Base-by-base conservation (phyloP, 1,140 invertebrate species). In the Pteromalus puparum region DNA sequence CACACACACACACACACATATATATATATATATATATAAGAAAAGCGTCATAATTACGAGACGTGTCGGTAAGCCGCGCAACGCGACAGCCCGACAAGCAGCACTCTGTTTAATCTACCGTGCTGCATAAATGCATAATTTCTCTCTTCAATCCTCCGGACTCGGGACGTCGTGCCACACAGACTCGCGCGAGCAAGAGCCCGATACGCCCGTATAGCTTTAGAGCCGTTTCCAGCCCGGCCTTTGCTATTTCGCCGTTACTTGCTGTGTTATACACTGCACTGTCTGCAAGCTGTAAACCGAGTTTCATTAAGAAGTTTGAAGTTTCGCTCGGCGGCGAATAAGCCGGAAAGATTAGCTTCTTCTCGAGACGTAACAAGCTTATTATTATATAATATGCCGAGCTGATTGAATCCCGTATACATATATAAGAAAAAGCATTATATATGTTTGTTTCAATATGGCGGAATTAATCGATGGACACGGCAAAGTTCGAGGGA, bases 261-360 rank as follows among this genome's bases (percentile, higher is more conserved):
- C 53, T 61, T 6, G 6, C 18, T n/a, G 15, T 7, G n/a, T 1
- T 61, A 18, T 5, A 5, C 30, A 5, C 18, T 61, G 21, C 21
- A 21, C 21, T n/a, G 53, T 7, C 46, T 61, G 53, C 18, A 61
- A 61, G 53, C 5, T 61, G 15, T 61, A 61, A 61, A 61, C 53
- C n/a, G 38, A 42, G 53, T 61, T 61, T 61, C 53, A 61, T 61
- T 61, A 61, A n/a, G 53, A 61, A 61, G 53, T 61, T 61, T 61
- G 4, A n/a, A 61, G 53, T n/a, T 61, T n/a, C 2, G 46, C 46
- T 18, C 3, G 15, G 46, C 12, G 46, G 46, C 15, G 53, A 61
- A 7, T 18, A 61, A 61, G 53, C 6, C 46, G 7, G 18, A n/a
- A n/a, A 18, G 18, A 61, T 61, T 61, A 21, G 21, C 53, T n/a